A percentile compares a stretch with the other conserved stretches of the same genome.
Evolutionary conservation across 1,140 invertebrate species (phyloP).

Genomic region (Batillaria attramentaria): DNA sequence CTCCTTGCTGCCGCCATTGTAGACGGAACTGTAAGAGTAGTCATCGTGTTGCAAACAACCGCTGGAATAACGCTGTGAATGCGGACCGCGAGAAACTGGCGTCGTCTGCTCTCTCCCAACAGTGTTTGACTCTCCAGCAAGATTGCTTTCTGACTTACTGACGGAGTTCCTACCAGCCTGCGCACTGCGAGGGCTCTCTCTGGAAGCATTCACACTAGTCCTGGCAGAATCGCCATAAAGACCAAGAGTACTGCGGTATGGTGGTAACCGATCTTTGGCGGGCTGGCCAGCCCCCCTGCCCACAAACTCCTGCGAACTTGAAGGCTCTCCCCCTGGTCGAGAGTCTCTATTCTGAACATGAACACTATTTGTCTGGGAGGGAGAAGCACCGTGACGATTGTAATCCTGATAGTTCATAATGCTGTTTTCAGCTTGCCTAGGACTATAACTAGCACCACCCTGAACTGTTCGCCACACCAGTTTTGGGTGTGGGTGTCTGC

Average conservation of each 20-base stretch:
- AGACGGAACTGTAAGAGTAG: conserved; percentile 19
- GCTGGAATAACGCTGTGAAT: not conserved
- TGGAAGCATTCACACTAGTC: too few species aligned
- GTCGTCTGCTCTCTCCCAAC: not conserved
- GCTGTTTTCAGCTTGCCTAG: too few species aligned
- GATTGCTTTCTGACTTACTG: conserved; percentile 44
- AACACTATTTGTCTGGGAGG: too few species aligned
- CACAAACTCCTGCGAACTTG: too few species aligned
- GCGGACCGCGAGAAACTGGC: not conserved
- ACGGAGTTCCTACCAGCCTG: conserved; percentile 18
- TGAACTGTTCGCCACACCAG: too few species aligned
- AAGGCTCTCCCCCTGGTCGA: too few species aligned
- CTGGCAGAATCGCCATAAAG: conserved; percentile 35
- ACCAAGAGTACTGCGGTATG: conserved; percentile 31
- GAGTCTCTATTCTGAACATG: too few species aligned
- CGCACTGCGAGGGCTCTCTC: not conserved
- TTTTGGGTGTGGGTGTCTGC: too few species aligned
- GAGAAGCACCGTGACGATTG: too few species aligned
- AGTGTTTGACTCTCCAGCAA: not conserved
- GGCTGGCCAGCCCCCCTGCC: not conserved
- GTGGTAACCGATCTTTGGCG: conserved; percentile 21
- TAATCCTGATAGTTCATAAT: too few species aligned
- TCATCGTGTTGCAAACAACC: conserved; percentile 34
- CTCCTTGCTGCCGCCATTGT: conserved; percentile 44
- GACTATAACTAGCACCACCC: too few species aligned